Conservation (phyloP, 2,797 vertebrate genomes). For the Acropternis orthonyx region DNA sequence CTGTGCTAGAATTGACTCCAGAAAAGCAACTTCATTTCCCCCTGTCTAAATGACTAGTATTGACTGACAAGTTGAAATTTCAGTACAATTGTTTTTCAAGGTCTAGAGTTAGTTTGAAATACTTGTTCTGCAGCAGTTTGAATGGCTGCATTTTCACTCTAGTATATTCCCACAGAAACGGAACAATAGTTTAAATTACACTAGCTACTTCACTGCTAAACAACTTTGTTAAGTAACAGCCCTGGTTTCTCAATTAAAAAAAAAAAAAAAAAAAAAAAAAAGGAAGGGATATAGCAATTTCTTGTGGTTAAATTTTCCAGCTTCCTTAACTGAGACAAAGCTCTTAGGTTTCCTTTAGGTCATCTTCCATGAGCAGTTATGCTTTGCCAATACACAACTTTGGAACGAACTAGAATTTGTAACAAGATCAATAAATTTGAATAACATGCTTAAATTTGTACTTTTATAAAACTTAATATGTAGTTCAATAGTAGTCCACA, state of each 20-base stretch:
- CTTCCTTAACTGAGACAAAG: not conserved
- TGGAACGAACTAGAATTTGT: not conserved
- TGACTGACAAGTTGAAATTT: not conserved
- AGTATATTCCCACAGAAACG: not conserved
- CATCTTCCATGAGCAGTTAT: not conserved
- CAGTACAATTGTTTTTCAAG: not conserved
- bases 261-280: not conserved
- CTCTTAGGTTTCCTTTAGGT: not conserved
- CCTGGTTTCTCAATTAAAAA: not conserved
- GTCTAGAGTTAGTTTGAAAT: not conserved
- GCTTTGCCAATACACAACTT: not conserved
- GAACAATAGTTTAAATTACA: conserved; percentile 5
- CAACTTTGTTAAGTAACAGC: not conserved
- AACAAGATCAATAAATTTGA: not conserved
- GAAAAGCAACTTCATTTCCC: not conserved
- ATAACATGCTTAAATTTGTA: not conserved
- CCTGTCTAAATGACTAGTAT: not conserved
- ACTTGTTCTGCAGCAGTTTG: not conserved
- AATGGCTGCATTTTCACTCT: conserved; percentile 1
- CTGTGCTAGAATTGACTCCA: not conserved
- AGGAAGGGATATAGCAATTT: not conserved
- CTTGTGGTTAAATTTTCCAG: not conserved
- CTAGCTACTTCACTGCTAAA: not conserved
- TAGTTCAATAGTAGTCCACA: not conserved
- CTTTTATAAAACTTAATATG: not conserved